phyloP scores from a whole-genome alignment of 1,140 invertebrate species.

The Drosophila athabasca region DNA sequence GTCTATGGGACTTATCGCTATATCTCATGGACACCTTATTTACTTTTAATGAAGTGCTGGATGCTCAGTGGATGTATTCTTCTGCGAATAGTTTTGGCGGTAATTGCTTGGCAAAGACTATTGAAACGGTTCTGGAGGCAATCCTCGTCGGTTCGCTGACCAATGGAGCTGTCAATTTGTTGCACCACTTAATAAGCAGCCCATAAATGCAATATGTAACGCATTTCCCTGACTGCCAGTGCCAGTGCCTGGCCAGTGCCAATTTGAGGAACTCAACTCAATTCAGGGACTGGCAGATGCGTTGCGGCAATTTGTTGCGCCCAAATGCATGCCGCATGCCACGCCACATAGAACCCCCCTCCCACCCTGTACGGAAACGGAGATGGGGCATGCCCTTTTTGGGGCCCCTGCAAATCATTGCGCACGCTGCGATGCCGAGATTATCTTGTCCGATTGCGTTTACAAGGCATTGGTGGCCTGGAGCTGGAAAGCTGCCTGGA shows the following conservation, averaged over 20 bases:
- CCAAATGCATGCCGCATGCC: conserved; percentile 69
- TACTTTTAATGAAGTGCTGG: conserved; percentile 75
- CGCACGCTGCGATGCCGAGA: conserved; percentile 54
- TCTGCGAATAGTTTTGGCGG: conserved; percentile 43
- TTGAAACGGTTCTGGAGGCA: conserved; percentile 21
- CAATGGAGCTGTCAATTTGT: conserved; percentile 63
- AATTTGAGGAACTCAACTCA: conserved; percentile 64
- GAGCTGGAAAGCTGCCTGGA: conserved; percentile 36
- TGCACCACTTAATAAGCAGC: conserved; percentile 62
- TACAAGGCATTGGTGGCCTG: conserved; percentile 57
- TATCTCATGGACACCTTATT: conserved; percentile 67
- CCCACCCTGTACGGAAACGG: conserved; percentile 15
- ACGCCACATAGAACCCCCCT: conserved; percentile 21
- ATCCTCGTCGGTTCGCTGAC: neutral
- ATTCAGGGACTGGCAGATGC: conserved; percentile 60
- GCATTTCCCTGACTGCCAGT: conserved; percentile 58
- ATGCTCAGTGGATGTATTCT: conserved; percentile 5
- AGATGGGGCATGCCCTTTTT: conserved; percentile 55
- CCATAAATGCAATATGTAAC: conserved; percentile 63
- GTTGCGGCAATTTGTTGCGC: conserved; percentile 67
- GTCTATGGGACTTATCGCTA: conserved; percentile 40
- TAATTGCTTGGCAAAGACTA: conserved; percentile 42
- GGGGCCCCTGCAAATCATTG: conserved; percentile 50
- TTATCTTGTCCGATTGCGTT: conserved; percentile 83
- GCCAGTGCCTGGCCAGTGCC: conserved; percentile 46